Evolutionary conservation across 2,888 invertebrate genomes (phyloP), one percentile per base, ranked within the genome.

Genomic region (Hypena proboscidalis): DNA sequence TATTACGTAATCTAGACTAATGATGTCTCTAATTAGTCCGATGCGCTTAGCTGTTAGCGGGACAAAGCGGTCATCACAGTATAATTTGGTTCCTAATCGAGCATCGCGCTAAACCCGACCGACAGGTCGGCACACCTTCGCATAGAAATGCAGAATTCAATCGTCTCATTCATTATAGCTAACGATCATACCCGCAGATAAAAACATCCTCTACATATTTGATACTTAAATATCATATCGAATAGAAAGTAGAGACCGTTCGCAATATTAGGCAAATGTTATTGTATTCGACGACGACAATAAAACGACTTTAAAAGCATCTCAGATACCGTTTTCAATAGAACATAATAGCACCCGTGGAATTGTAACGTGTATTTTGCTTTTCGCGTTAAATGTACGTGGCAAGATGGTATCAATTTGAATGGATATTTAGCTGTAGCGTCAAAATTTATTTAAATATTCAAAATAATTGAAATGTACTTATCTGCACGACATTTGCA

Each of bases 61-160:
- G 67, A 64, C 74, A 67, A 67, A 70, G 57, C 59, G 74, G 72
- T 73, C 72, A 70, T 70, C 62, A 43, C 51, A 25, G 68, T 54
- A 72, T 73, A 72, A 74, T 69, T 72, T 45, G 51, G 58, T 52
- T 43, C 54, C 44, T 55, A 67, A 63, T 62, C 40, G 42, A 61
- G 54, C 41, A 63, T 62, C 40, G 42, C 60, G 54, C 41, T 53
- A 67, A 67, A 68, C 71, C 49, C 56, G 68, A 61, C 36, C 49
- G 54, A 67, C 70, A 38, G 50, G 68, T 64, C 38, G 49, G 39
- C 68, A 55, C 62, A 50, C 66, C 56, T 53, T 55, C 41, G 47
- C 37, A 48, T 55, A 48, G 40, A 58, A 56, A 46, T 45, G 29
- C 40, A 47, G 33, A 43, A 39, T 43, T 30, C 30, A 49, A 36